Evolutionary conservation across 2,797 vertebrate genomes (phyloP), one percentile per base, ranked within the genome.

Genomic region (Erithacus rubecula): DNA sequence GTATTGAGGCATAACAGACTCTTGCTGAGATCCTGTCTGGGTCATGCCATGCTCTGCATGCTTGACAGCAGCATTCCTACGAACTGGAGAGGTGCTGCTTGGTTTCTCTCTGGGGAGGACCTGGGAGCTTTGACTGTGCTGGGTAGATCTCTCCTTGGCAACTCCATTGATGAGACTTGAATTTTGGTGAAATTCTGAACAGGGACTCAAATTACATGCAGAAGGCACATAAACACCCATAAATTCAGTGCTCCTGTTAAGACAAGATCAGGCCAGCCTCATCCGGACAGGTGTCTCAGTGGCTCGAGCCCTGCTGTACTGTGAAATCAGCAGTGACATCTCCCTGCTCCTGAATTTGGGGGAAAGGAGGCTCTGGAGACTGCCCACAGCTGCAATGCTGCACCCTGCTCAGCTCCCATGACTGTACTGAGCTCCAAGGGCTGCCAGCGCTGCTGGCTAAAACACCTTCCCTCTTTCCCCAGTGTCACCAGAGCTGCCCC

Each of bases 231-330:
- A 56, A 55, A 74, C 4, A 21, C 80, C 64, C 84, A 43, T 83
- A 80, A 55, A 59, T 83, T 75, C 85, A 76, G 91, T 91, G 90
- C 71, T 79, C 87, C 96, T 63, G 60, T 94, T 94, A 89, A 79
- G 36, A 43, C 10, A 23, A 70, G 70, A 49, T 90, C 23, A 34
- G 43, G 51, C 75, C 84, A 86, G 69, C 65, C 87, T 46, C 86
- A 75, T 79, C 51, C 8, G 15, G 71, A 85, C 89, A 83, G 91
- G 90, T 89, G 77, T 88, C 86, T 95, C 96, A 92, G 86, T 67
- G 78, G 78, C 80, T 79, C 59, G 60, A 94, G 90, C 90, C 29
- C 32, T 69, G 80, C 47, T 58, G 74, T 47, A 44, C 47, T 58
- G 32, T 3, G 17, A 78, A 49, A 64, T 80, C 70, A 91, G 90